Base-by-base conservation (phyloP, 2,888 invertebrate genomes). In the Lepidocyrtoides sp. region DNA sequence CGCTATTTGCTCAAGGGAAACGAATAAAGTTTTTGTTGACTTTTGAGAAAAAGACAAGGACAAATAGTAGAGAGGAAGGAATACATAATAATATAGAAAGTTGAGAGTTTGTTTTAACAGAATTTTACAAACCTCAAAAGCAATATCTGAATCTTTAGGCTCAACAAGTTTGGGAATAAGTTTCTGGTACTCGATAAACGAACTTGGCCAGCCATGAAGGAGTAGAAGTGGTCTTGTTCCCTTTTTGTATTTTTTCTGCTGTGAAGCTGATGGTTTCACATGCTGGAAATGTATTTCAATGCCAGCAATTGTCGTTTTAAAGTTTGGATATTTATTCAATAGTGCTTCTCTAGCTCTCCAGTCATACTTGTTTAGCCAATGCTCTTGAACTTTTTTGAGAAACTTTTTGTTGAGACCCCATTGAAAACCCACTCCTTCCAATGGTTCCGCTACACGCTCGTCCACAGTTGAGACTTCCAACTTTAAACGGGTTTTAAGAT, bases 361-460 rank as follows among this genome's bases (percentile, higher is more conserved):
- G 94, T 98, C 96, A 95, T 97, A 98, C 44, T 96, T 96, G 51
- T 96, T 96, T 12, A 96, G 96, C 99, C 99, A 99, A 95, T 97
- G 97, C 66, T 97, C 96, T 0, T 97, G 95, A 7, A 98, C 96
- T 93, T 96, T 96, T 12, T 96, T 95, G 3, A 98, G 95, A 92
- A 97, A 97, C 54, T 96, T 96, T 0, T 97, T 95, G 94, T 98
- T 97, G 95, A 98, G 97, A 1, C 99, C 99, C 94, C 98, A 98
- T 90, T 97, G 96, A 95, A 98, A 98, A 5, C 96, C 96, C 0
- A 96, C 95, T 75, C 96, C 96, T 91, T 95, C 94, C 91, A 95
- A 84, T 0, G 95, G 95, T 4, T 95, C 94, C 20, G 94, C 92
- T 57, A 95, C 94, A 14, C 95, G 94, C 1, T 95, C 93, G 5